Conservation (phyloP, 2,113 vertebrate genomes). For the Bubalus kerabau region DNA sequence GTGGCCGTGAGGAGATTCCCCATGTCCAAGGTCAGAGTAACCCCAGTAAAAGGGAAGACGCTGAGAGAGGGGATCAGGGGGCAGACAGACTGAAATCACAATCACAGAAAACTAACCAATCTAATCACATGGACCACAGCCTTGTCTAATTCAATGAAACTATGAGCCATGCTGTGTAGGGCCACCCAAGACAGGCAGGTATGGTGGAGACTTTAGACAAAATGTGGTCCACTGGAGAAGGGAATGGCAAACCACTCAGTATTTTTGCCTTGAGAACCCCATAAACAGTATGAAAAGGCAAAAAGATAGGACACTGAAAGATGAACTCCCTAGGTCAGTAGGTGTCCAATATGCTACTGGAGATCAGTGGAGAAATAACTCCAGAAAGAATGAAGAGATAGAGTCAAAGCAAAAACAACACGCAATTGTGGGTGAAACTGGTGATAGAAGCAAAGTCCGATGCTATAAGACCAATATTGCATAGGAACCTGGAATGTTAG, state of each 20-base stretch:
- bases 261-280: background rate
- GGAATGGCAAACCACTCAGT: background rate
- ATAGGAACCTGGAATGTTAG: background rate
- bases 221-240: background rate
- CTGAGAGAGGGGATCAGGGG: background rate
- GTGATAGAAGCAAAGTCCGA: background rate
- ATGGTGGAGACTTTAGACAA: background rate
- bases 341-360: background rate
- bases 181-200: background rate
- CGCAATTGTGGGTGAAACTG: background rate
- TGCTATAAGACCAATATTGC: background rate
- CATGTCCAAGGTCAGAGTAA: background rate
- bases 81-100: background rate
- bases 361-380: background rate
- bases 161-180: background rate
- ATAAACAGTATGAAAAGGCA: background rate
- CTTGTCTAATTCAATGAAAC: background rate
- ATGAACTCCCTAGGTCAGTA: background rate
- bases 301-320: background rate
- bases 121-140: background rate
- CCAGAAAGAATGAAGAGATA: background rate
- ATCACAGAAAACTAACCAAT: background rate
- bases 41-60: background rate
- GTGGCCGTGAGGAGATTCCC: rapidly evolving
- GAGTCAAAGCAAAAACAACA: background rate